A percentile compares a stretch with the other conserved stretches of the same genome.
These are phyloP conservation scores for Pteropus alecto DNA, from an alignment of 2,113 vertebrate genomes.

Conservation along the genomic window DNA sequence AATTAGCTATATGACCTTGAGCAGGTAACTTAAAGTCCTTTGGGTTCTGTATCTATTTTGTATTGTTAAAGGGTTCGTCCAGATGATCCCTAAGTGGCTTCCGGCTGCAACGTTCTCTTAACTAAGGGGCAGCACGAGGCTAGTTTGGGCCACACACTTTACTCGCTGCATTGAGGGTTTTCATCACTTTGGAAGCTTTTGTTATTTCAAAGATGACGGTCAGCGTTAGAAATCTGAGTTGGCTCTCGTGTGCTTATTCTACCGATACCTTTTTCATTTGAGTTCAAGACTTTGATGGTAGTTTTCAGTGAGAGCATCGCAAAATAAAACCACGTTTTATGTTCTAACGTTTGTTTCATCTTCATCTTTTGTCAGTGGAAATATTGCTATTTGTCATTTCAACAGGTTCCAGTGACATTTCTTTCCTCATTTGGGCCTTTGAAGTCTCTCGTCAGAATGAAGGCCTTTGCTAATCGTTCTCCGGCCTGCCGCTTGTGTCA, in stretches of 20 bases:
- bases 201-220: constrained; percentile 60
- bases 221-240: constrained; percentile 26
- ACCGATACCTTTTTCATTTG: constrained; percentile 42
- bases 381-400: constrained; percentile 50
- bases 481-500: not conserved
- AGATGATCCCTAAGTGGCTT: not conserved
- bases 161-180: constrained; percentile 13
- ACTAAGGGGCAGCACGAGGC: not conserved
- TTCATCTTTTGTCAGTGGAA: constrained; percentile 59
- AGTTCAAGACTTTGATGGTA: constrained; percentile 40
- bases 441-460: constrained; percentile 45
- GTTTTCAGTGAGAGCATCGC: constrained; percentile 31
- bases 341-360: constrained; percentile 58
- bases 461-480: constrained; percentile 19
- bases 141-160: not conserved
- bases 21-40: not conserved
- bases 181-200: constrained; percentile 39
- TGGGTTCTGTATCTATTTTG: not conserved
- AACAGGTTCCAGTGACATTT: constrained; percentile 9
- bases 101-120: not conserved
- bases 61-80: not conserved
- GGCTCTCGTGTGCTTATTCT: constrained; percentile 44
- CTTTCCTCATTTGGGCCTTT: constrained; percentile 40
- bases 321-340: constrained; percentile 60
- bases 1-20: constrained; percentile 47